phyloP scores from a whole-genome alignment of 1,140 invertebrate species.

The Apolygus lucorum region DNA sequence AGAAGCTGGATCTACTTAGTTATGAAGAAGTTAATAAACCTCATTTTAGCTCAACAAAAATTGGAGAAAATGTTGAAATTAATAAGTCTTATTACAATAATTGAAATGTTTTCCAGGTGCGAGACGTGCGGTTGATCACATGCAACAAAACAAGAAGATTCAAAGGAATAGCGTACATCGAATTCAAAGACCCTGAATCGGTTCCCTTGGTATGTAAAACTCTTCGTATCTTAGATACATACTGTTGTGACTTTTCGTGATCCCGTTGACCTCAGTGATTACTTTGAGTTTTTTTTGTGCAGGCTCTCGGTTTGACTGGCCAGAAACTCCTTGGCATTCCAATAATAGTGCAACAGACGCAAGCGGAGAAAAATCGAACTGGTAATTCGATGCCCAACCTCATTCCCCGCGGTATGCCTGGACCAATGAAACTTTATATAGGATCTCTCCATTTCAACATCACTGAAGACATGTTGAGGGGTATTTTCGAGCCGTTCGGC shows the following conservation, averaged over 20 bases:
- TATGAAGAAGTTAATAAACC: no score
- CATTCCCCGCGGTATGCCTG: conserved; percentile 68
- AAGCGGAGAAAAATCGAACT: conserved; percentile 95
- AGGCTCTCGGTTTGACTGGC: conserved; percentile 92
- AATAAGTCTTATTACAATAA: no score
- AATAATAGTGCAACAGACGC: conserved; percentile 96
- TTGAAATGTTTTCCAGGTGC: conserved; percentile 45
- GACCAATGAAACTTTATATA: conserved; percentile 94
- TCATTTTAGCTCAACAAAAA: no score
- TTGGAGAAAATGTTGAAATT: no score
- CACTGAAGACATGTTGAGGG: conserved; percentile 95
- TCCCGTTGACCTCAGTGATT: no score
- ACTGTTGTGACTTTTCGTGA: no score
- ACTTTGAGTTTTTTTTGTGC: conserved; percentile 28
- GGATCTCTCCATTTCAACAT: conserved; percentile 98
- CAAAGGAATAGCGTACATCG: conserved; percentile 99
- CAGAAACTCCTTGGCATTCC: conserved; percentile 95
- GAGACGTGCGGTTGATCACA: conserved; percentile 96
- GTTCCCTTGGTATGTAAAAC: conserved; percentile 71
- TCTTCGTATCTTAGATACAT: no score
- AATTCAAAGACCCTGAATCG: conserved; percentile 96
- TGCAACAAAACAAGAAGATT: conserved; percentile 98
- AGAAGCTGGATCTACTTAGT: no score
- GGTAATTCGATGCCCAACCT: conserved; percentile 75
- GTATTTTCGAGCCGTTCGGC: conserved; percentile 99